These are phyloP conservation scores for Cottus gobio DNA, from an alignment of 2,113 vertebrate genomes.

Conservation along the genomic window DNA sequence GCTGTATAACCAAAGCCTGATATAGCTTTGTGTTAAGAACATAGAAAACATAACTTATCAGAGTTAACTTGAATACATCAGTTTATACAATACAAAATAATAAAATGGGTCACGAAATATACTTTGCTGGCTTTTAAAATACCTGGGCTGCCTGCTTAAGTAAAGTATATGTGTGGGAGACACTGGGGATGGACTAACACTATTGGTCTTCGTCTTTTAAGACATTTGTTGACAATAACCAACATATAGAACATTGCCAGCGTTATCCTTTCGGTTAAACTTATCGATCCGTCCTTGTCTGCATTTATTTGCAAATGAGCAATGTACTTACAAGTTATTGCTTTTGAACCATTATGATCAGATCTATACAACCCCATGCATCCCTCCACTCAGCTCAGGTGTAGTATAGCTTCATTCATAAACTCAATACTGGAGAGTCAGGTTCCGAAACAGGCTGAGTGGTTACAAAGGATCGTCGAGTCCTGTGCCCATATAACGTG, in stretches of 20 bases:
- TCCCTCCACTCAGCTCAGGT: not conserved
- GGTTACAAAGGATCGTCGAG: conserved; percentile 44
- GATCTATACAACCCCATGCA: conserved; percentile 2
- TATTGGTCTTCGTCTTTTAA: not conserved
- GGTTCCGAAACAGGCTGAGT: conserved; percentile 7
- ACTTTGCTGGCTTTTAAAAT: not conserved
- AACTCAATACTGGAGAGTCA: conserved; percentile 23
- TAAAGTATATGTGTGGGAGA: not conserved
- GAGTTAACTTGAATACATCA: not conserved
- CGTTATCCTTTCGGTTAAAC: not conserved
- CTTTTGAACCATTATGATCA: not conserved
- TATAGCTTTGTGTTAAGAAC: not conserved
- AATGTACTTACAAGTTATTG: not conserved
- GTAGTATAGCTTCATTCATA: conserved; percentile 26
- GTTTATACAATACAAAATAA: not conserved
- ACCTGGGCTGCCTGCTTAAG: not conserved
- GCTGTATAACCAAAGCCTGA: not conserved
- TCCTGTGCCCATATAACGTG: conserved; percentile 49
- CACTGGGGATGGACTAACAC: not conserved
- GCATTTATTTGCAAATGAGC: not conserved
- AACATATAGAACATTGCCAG: not conserved
- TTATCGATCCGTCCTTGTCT: not conserved
- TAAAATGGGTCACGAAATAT: not conserved
- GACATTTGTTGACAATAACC: conserved; percentile 1
- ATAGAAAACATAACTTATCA: not conserved